Evolutionary conservation across 2,888 invertebrate species (phyloP), one percentile per base, ranked within the genome.

Genomic region (Orchestes rusci): DNA sequence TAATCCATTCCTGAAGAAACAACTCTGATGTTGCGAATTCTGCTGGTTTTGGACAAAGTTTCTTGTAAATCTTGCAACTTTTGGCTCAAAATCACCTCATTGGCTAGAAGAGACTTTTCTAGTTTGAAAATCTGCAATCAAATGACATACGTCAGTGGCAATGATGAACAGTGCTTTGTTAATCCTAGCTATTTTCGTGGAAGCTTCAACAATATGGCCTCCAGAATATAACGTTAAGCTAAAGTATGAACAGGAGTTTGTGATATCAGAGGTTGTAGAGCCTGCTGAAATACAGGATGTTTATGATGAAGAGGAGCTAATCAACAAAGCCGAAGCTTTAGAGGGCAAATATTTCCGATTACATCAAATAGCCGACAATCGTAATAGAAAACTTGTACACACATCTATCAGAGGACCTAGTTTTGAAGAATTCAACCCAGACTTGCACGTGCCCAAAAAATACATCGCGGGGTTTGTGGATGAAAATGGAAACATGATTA

Each of bases 81-180:
- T 63, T 82, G 78, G 16, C 80, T 79, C 62, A 82, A 84, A 45
- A 73, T 72, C n/a, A 84, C 74, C 65, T 84, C 82, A 1, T 74
- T 73, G 37, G 79, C 77, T 17, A 84, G 68, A 58, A 74, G 72
- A 4, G 76, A 77, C 51, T 80, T 75, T 41, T 79, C 73, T 58
- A 84, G 64, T 57, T 79, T 75, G 55, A 80, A 84, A 65, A 80
- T 80, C 86, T 86, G 73, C 47, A 73, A 68, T 10, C 12, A 30
- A 30, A 27, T 27, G 28, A 27, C 10, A 10, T 12, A 27, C 28
- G 12, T 1, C 17, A 27, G 19, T 18, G 10, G 12, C 10, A 17
- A 35, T 2, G 19, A 18, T 18, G 2, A 27, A 2, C 12, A 2
- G 27, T 12, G 12, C 12, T 12, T 2, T 34, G 17, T 34, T 12